phyloP scores from a whole-genome alignment of 2,113 vertebrate species.

The Cnemophilus loriae region DNA sequence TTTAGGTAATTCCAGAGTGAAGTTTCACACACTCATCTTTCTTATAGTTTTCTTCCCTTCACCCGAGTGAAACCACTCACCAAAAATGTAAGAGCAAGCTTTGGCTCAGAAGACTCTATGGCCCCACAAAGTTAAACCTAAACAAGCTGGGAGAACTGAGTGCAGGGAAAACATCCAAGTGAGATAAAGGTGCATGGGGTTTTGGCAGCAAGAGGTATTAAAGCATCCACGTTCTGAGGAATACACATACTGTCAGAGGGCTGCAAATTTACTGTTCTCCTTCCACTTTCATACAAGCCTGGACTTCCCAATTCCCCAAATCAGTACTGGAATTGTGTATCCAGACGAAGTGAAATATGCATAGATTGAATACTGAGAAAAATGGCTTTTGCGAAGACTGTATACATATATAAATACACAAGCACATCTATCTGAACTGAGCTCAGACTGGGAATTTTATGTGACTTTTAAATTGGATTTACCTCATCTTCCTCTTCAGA shows the following conservation, averaged over 20 bases:
- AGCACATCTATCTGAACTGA: neutral
- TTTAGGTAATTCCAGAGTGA: neutral
- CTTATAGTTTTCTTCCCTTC: neutral
- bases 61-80: neutral
- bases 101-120: neutral
- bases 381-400: neutral
- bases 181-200: neutral
- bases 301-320: neutral
- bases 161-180: neutral
- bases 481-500: slow-evolving; percentile 84
- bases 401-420: neutral
- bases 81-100: neutral
- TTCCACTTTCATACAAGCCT: neutral
- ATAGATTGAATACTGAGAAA: neutral
- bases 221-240: neutral
- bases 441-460: neutral
- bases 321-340: neutral
- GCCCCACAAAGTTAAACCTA: slow-evolving; percentile 10
- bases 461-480: slow-evolving; percentile 26
- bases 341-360: neutral
- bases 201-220: neutral
- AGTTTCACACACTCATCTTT: neutral
- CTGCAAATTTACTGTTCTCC: neutral
- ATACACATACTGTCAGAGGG: neutral
- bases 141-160: neutral